Evolutionary conservation across 1,140 invertebrate species (phyloP), one percentile per base, ranked within the genome.

Genomic region (Zophobas morio): DNA sequence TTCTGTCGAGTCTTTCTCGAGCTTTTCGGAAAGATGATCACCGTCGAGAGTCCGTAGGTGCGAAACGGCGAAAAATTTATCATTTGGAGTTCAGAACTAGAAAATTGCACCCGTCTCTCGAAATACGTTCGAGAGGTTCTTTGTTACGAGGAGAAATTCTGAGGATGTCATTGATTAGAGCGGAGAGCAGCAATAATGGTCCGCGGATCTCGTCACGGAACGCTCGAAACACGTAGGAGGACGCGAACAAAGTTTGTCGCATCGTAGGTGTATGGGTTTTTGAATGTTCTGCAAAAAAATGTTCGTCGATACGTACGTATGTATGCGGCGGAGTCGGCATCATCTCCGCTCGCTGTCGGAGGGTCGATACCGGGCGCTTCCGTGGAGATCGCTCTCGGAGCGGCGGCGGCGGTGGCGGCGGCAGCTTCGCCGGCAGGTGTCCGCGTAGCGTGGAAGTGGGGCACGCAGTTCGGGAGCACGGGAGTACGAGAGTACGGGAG

Each of bases 401-500:
- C 20, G 20, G 20, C 20, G 20, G 42, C 3, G 6, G 6, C 42
- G 3, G n/a, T n/a, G n/a, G 49, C 20, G 6, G 2, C 49, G 3
- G 49, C n/a, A 20, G n/a, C 49, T 4, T 51, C 49, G 49, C 20
- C 49, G 49, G 20, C 4, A 51, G 42, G 42, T 46, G 42, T 46
- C 42, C 3, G 42, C 3, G 42, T 46, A 8, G n/a, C n/a, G n/a
- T 4, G 39, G 1, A 66, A 40, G 2, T 66, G 60, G 60, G 42
- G 39, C 36, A 66, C 49, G 46, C 70, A 37, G 46, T 47, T 72
- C 71, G 40, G 72, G 72, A 57, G 72, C 35, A 60, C 53, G 72
- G 51, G 51, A 72, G 51, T 42, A 47, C 51, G 46, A 47, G 70
- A 74, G 72, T 74, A 46, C 53, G 54, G 72, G 72, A 74, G 53